phyloP scores from a whole-genome alignment of 1,140 invertebrate genomes.

The Metaphire vulgaris region DNA sequence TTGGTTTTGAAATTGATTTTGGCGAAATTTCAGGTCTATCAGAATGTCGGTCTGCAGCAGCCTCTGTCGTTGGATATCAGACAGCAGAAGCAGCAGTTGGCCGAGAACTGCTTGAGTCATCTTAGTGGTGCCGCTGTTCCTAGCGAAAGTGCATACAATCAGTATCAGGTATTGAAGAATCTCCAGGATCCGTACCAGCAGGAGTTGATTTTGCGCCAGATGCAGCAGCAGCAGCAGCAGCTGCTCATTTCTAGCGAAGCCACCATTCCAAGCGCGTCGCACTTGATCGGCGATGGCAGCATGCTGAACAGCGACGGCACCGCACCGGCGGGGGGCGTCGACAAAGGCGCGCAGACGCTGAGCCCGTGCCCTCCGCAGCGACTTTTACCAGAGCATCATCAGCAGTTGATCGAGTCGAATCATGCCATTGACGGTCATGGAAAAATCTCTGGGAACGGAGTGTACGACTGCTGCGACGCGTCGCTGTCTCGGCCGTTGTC shows the following conservation, averaged over 20 bases:
- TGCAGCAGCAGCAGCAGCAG: no score
- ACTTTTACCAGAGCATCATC: no score
- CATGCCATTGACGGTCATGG: conserved; percentile 17
- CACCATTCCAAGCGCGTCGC: no score
- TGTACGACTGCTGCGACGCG: conserved; percentile 29
- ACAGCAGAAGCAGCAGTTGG: not conserved
- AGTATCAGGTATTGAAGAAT: not conserved
- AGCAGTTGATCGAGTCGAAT: conserved; percentile 22
- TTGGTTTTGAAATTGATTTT: no score
- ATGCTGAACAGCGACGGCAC: no score
- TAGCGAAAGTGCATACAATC: conserved; percentile 15
- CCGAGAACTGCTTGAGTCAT: conserved; percentile 33
- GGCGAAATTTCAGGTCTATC: no score
- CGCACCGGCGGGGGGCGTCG: no score
- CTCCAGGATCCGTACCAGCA: not conserved
- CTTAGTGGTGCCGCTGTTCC: conserved; percentile 22
- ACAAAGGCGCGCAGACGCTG: conserved; percentile 32
- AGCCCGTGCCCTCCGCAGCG: conserved; percentile 34
- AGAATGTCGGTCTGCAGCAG: not conserved
- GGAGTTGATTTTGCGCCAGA: no score
- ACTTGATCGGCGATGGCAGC: no score
- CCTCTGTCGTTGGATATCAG: not conserved
- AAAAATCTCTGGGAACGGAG: conserved; percentile 9
- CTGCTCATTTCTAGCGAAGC: not conserved
- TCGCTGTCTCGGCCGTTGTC: conserved; percentile 37